Percentiles rank a stretch among this genome's conserved stretches.
phyloP scores from a whole-genome alignment of 2,113 vertebrate species.

The human (Homo sapiens) region GRCh38 chr1:242579501-242580000 shows the following conservation, averaged over 20 bases:
- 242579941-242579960: conserved; percentile 1
- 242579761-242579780: background rate
- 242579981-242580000: conserved; percentile 35
- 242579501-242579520: background rate
- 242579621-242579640: background rate
- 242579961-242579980: background rate
- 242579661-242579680: background rate
- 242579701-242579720: background rate
- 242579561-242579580: background rate
- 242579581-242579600: background rate
- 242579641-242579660: background rate
- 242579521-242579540: background rate
- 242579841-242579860: background rate
- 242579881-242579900: background rate
- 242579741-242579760: background rate
- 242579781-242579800: background rate
- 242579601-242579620: background rate
- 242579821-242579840: background rate
- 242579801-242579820: background rate
- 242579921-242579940: conserved; percentile 7
- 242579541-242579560: background rate
- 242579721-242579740: background rate
- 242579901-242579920: background rate
- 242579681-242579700: background rate
- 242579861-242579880: background rate